phyloP scores from a whole-genome alignment of 30 jellyfish, hydroid and myxozoan genomes.

The Hydractinia symbiolongicarpus region DNA sequence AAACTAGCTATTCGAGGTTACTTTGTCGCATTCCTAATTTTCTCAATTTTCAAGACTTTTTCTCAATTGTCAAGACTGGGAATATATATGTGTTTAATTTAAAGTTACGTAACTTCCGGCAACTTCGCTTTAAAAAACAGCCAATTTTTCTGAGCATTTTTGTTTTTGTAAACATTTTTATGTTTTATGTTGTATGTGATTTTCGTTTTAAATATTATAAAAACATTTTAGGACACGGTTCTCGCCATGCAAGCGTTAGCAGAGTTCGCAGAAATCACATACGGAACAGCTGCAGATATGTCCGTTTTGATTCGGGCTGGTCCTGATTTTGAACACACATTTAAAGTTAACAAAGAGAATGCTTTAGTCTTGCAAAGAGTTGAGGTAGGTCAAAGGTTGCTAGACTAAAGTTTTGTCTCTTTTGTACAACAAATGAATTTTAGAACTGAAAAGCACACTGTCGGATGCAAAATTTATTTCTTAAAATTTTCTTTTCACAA shows the following conservation, averaged over 20 bases:
- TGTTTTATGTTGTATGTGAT: too few species aligned
- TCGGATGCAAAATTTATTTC: not conserved
- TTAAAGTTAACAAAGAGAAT: constrained; percentile 43
- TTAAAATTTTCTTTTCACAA: not conserved
- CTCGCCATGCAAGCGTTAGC: constrained; percentile 91
- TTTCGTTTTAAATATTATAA: too few species aligned
- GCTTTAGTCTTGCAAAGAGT: constrained; percentile 68
- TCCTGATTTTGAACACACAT: constrained; percentile 41
- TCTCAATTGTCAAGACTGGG: too few species aligned
- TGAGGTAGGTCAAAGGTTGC: constrained; percentile 51
- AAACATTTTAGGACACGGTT: constrained; percentile 65
- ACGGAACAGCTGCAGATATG: constrained; percentile 48
- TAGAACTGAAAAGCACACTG: not conserved
- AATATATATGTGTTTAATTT: too few species aligned
- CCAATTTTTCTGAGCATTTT: too few species aligned
- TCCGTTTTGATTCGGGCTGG: constrained; percentile 40
- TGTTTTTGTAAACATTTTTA: too few species aligned
- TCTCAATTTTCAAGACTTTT: too few species aligned
- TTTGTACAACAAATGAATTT: not conserved
- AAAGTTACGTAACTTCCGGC: too few species aligned
- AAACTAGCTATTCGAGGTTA: too few species aligned
- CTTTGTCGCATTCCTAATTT: too few species aligned
- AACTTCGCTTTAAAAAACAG: too few species aligned
- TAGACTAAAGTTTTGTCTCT: not conserved
- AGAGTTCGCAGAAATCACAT: constrained; percentile 44